Percentiles rank a stretch among this genome's conserved stretches.
Evolutionary conservation across 2,797 vertebrate genomes (phyloP).

Genomic region (Coccyzus lansbergi): DNA sequence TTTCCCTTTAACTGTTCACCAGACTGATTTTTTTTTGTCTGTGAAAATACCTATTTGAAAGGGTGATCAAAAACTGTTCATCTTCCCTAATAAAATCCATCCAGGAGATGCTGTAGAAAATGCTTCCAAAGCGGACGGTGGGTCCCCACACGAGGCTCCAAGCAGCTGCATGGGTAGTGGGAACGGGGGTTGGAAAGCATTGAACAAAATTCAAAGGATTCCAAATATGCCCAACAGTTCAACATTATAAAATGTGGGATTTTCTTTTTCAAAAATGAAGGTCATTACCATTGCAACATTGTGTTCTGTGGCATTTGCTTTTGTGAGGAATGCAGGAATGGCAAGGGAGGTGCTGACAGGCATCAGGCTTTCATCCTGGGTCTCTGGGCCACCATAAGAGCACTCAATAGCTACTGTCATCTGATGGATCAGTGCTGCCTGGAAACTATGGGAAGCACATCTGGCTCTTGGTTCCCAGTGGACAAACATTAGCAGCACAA

Average conservation of each 20-base stretch:
- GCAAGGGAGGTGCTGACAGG: conserved; percentile 53
- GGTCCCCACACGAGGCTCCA: neutral
- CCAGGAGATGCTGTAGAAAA: neutral
- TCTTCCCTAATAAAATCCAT: neutral
- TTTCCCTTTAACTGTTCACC: neutral
- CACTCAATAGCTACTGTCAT: conserved; percentile 64
- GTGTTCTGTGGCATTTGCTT: conserved; percentile 11
- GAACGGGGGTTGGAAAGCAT: neutral
- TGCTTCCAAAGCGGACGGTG: neutral
- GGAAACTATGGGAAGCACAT: conserved; percentile 60
- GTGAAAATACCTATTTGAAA: neutral
- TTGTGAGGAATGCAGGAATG: conserved; percentile 27
- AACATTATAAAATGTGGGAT: neutral
- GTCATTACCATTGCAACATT: conserved; percentile 6
- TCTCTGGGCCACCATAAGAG: conserved; percentile 57
- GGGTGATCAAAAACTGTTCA: neutral
- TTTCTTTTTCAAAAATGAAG: conserved; percentile 27
- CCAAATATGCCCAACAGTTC: neutral
- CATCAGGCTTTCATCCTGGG: conserved; percentile 49
- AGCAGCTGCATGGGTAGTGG: neutral
- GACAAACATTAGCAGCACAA: conserved; percentile 39
- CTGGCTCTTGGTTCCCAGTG: conserved; percentile 6
- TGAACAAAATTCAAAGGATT: neutral
- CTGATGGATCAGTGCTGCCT: conserved; percentile 53
- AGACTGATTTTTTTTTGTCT: neutral